These are phyloP conservation scores for Lepidurus couesii DNA, from an alignment of 1,140 invertebrate species.

Conservation along the genomic window DNA sequence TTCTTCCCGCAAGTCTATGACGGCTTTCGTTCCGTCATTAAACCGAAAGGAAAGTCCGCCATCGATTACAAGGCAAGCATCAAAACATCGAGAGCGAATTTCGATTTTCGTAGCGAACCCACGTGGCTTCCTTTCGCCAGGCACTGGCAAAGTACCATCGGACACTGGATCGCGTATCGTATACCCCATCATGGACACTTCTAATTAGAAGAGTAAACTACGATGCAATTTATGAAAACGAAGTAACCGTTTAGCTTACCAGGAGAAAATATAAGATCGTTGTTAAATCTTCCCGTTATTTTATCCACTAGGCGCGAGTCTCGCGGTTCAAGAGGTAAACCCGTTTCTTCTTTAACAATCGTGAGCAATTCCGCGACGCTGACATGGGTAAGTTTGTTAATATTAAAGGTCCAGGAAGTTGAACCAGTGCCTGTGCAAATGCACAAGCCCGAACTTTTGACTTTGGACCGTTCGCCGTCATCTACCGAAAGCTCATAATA, in stretches of 20 bases:
- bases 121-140: slow-evolving; percentile 59
- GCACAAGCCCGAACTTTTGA: slow-evolving; percentile 93
- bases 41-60: slow-evolving; percentile 90
- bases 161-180: slow-evolving; percentile 86
- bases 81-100: slow-evolving; percentile 83
- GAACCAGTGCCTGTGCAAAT: slow-evolving; percentile 95
- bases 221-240: background rate
- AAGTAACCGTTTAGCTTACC: slow-evolving; percentile 47
- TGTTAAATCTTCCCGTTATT: slow-evolving; percentile 73
- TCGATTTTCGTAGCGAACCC: slow-evolving; percentile 63
- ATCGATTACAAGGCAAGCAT: slow-evolving; percentile 93
- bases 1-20: slow-evolving; percentile 73
- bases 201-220: slow-evolving; percentile 47
- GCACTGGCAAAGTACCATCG: slow-evolving; percentile 63
- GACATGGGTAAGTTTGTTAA: slow-evolving; percentile 79
- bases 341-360: slow-evolving; percentile 44
- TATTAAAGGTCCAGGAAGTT: slow-evolving; percentile 95
- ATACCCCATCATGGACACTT: slow-evolving; percentile 71
- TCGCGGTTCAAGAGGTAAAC: slow-evolving; percentile 41
- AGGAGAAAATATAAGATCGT: slow-evolving; percentile 71
- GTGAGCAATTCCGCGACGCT: slow-evolving; percentile 68
- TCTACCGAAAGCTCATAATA: slow-evolving; percentile 76
- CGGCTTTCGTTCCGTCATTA: slow-evolving; percentile 84
- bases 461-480: slow-evolving; percentile 63
- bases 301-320: slow-evolving; percentile 54